Conservation (phyloP, 2,797 vertebrate genomes). For the Cottoperca gobio region DNA sequence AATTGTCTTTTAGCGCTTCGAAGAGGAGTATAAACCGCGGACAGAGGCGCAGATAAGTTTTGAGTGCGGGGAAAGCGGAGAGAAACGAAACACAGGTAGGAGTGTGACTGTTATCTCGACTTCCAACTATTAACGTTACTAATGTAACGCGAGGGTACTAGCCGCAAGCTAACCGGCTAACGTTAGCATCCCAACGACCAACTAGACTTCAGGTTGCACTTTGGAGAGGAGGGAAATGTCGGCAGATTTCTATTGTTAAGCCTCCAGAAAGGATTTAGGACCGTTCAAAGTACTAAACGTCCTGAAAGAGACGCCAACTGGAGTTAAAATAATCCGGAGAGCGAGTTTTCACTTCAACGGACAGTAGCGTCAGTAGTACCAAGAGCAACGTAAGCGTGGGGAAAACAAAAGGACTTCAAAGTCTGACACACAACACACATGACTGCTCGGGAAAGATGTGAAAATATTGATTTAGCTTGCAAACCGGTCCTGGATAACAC, state of each 20-base stretch:
- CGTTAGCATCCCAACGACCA: constrained; percentile 68
- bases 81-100: constrained; percentile 69
- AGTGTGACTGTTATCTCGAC: constrained; percentile 72
- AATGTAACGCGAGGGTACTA: constrained; percentile 73
- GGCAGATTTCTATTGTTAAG: not conserved
- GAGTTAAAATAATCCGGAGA: constrained; percentile 35
- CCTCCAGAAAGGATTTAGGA: not conserved
- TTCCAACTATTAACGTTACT: constrained; percentile 81
- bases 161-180: constrained; percentile 81
- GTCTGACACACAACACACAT: constrained; percentile 47
- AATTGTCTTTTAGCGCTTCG: not conserved
- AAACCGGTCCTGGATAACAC: not conserved
- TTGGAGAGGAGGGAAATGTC: constrained; percentile 17
- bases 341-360: constrained; percentile 39
- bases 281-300: not conserved
- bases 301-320: constrained; percentile 13
- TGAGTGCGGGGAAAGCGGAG: constrained; percentile 44
- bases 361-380: constrained; percentile 38
- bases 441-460: constrained; percentile 20
- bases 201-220: constrained; percentile 57
- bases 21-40: constrained; percentile 25
- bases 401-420: constrained; percentile 75
- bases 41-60: constrained; percentile 65
- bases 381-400: constrained; percentile 46
- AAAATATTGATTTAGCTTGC: not conserved